phyloP scores from a whole-genome alignment of 1,140 invertebrate species.

The Heliconius nattereri region DNA sequence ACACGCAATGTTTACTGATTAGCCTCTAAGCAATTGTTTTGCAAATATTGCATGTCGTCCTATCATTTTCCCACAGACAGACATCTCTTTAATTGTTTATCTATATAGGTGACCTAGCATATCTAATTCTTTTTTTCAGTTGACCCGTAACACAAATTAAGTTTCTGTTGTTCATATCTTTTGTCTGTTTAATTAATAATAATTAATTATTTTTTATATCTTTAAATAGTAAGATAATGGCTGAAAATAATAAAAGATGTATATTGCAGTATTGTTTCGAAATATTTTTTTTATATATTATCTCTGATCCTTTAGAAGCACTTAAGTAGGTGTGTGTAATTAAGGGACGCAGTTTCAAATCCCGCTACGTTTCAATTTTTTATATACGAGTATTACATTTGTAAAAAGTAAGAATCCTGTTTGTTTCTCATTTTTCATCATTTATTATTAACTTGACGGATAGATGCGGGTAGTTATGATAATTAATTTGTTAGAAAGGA shows the following conservation, averaged over 20 bases:
- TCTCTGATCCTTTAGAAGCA: too few relatives aligned
- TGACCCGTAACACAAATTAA: constrained; percentile 19
- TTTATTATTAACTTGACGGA: too few relatives aligned
- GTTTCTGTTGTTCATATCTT: neutral
- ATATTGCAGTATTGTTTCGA: neutral
- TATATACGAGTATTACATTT: too few relatives aligned
- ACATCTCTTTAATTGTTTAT: constrained; percentile 42
- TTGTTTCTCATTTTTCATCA: too few relatives aligned
- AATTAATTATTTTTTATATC: neutral
- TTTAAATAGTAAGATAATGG: neutral
- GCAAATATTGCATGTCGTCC: constrained; percentile 32
- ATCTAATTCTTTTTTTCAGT: constrained; percentile 23
- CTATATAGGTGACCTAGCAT: constrained; percentile 46
- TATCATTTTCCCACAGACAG: constrained; percentile 36
- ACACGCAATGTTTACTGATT: constrained; percentile 27
- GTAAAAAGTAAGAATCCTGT: too few relatives aligned
- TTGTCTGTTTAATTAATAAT: neutral
- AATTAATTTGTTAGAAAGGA: too few relatives aligned
- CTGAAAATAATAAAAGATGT: neutral
- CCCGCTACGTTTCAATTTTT: too few relatives aligned
- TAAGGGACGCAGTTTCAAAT: too few relatives aligned
- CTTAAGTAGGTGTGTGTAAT: too few relatives aligned
- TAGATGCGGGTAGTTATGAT: too few relatives aligned
- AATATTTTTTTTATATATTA: too few relatives aligned
- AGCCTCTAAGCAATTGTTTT: constrained; percentile 26